Evolutionary conservation across 2,888 invertebrate species (phyloP).

Genomic region (Anaspis maculata): DNA sequence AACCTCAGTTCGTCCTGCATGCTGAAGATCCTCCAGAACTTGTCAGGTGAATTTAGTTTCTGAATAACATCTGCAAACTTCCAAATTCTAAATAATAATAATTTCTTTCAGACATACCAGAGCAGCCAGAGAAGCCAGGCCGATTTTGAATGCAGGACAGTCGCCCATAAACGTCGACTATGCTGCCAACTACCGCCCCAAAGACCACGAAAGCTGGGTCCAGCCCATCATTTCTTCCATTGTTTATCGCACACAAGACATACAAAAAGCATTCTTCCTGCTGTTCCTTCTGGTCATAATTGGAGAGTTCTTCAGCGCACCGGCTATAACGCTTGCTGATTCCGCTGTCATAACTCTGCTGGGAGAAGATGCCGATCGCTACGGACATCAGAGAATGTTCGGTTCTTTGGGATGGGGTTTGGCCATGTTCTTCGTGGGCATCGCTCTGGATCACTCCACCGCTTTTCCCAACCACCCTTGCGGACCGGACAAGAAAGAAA

Average conservation of each 20-base stretch:
- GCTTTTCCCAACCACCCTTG: slow-evolving; percentile 92
- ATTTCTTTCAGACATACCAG: slow-evolving; percentile 36
- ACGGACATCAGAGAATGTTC: slow-evolving; percentile 94
- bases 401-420: slow-evolving; percentile 92
- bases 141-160: slow-evolving; percentile 45
- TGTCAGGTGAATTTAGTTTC: slow-evolving; percentile 8
- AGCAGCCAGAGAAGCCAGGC: slow-evolving; percentile 40
- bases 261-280: slow-evolving; percentile 93
- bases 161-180: slow-evolving; percentile 71
- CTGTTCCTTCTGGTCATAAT: slow-evolving; percentile 85
- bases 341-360: slow-evolving; percentile 83
- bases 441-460: slow-evolving; percentile 92
- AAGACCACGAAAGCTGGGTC: slow-evolving; percentile 66
- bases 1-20: slow-evolving; percentile 9
- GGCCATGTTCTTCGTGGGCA: slow-evolving; percentile 97
- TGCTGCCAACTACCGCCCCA: slow-evolving; percentile 66
- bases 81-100: too few species aligned
- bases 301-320: slow-evolving; percentile 96
- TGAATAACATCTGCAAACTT: too few species aligned
- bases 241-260: slow-evolving; percentile 82
- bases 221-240: slow-evolving; percentile 89
- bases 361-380: slow-evolving; percentile 81
- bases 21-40: slow-evolving; percentile 12
- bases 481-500: slow-evolving; percentile 80
- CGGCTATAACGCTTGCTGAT: slow-evolving; percentile 90